Evolutionary conservation across 2,113 vertebrate species (phyloP).

Genomic region (Merops nubicus): DNA sequence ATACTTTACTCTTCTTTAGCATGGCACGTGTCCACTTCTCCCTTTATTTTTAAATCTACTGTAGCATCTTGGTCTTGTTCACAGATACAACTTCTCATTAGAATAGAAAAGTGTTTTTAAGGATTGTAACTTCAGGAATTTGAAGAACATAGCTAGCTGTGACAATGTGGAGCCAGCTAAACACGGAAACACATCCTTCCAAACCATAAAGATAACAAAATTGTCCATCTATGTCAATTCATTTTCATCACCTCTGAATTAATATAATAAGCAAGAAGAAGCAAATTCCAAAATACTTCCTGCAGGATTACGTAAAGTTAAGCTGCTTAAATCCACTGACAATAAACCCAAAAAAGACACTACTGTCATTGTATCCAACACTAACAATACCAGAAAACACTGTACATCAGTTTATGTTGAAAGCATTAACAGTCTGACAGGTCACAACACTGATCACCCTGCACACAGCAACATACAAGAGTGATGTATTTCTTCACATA

Average conservation of each 20-base stretch:
- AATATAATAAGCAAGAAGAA: background rate
- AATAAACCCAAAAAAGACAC: background rate
- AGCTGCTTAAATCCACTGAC: constrained; percentile 4
- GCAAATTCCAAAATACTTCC: background rate
- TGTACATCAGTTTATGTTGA: background rate
- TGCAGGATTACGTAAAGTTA: background rate
- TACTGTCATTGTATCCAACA: background rate
- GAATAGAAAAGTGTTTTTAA: background rate
- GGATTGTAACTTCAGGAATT: background rate
- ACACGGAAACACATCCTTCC: background rate
- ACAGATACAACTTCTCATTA: background rate
- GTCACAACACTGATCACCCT: fast-evolving
- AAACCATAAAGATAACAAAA: background rate
- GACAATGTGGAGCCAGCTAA: background rate
- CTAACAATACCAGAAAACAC: background rate
- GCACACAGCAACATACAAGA: background rate
- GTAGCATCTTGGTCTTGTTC: background rate
- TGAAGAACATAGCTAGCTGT: background rate
- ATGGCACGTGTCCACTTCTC: background rate
- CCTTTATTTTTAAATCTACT: background rate
- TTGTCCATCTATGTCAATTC: background rate
- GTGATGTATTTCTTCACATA: background rate
- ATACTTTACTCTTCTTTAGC: background rate
- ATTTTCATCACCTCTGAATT: constrained; percentile 20
- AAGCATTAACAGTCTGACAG: background rate